Conservation (phyloP, 2,797 vertebrate species). For the Hafferia zeledoni region DNA sequence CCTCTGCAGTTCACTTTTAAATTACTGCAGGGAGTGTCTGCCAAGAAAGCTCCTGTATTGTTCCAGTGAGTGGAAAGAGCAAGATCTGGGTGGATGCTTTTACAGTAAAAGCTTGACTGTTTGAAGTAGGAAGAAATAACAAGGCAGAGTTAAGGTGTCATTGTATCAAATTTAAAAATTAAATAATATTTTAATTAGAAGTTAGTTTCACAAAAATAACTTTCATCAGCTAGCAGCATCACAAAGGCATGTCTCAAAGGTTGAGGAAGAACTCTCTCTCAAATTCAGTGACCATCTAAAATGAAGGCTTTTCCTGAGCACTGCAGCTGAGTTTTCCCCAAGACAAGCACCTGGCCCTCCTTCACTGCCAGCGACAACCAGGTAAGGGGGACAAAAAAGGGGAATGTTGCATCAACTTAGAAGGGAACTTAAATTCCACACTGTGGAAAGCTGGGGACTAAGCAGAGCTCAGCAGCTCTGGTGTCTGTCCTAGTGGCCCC, state of each 20-base stretch:
- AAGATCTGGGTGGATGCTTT: neutral
- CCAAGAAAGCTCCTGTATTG: neutral
- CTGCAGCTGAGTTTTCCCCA: neutral
- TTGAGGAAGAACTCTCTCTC: neutral
- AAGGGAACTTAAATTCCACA: neutral
- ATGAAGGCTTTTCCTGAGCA: neutral
- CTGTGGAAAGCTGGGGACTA: neutral
- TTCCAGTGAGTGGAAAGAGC: neutral
- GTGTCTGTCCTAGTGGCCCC: neutral
- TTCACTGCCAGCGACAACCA: neutral
- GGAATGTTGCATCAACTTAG: neutral
- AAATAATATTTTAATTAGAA: slow-evolving; percentile 61
- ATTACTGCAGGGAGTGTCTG: neutral
- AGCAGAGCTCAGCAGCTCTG: neutral
- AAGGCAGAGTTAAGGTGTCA: neutral
- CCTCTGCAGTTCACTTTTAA: neutral
- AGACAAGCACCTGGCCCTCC: neutral
- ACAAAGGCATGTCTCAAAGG: neutral
- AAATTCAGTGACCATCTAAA: neutral
- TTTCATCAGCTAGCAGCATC: slow-evolving; percentile 28
- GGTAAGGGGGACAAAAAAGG: neutral
- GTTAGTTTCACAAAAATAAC: neutral
- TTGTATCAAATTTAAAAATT: neutral
- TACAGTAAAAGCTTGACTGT: neutral
- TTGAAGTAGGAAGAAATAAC: neutral